Conservation (phyloP, 2,888 invertebrate species). For the Strigamia transsilvanica region DNA sequence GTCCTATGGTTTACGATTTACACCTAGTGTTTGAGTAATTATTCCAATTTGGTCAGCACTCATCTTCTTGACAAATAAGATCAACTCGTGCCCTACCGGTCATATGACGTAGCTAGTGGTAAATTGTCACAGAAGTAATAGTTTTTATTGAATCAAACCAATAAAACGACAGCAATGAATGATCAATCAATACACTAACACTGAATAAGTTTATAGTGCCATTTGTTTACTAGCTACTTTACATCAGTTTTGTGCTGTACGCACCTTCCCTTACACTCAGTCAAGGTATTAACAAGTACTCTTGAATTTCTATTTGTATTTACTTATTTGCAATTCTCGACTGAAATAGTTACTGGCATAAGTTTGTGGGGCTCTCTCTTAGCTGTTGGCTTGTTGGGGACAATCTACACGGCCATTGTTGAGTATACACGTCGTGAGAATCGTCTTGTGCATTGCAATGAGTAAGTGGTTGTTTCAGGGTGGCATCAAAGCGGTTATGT, state of each 20-base stretch:
- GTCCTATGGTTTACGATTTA: too few species aligned
- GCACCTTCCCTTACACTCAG: constrained; percentile 55
- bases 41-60: too few species aligned
- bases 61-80: too few species aligned
- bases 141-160: too few species aligned
- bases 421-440: background rate
- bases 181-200: too few species aligned
- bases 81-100: too few species aligned
- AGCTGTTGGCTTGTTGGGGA: constrained; percentile 64
- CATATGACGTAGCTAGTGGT: too few species aligned
- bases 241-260: constrained; percentile 55
- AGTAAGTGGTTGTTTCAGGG: constrained; percentile 60
- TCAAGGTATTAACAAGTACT: constrained; percentile 55
- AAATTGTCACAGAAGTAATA: too few species aligned
- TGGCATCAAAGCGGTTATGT: constrained; percentile 64
- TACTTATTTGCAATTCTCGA: background rate
- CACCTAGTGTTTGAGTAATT: too few species aligned
- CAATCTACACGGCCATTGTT: constrained; percentile 64
- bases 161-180: too few species aligned
- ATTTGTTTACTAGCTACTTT: constrained; percentile 51
- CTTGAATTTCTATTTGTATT: background rate
- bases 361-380: constrained; percentile 64
- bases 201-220: too few species aligned
- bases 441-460: background rate
- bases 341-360: constrained; percentile 64